Conservation (phyloP, 1,140 invertebrate species). For the Drosophila tsacasi region DNA sequence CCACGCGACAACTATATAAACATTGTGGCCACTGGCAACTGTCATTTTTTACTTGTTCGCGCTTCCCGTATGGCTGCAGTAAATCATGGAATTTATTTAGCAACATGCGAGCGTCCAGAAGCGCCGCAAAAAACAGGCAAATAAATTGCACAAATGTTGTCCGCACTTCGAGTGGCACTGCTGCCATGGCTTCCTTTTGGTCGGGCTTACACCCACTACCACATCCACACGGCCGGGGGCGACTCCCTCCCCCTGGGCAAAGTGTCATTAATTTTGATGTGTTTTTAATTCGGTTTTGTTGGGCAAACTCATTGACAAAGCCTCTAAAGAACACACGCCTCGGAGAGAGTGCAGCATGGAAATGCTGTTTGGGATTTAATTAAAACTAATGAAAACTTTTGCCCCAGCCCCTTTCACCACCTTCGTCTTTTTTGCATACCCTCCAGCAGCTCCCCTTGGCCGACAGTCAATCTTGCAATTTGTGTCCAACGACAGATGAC, state of each 20-base stretch:
- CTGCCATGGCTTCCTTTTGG: constrained; percentile 30
- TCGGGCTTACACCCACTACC: neutral
- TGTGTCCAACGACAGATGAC: constrained; percentile 54
- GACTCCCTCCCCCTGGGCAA: neutral
- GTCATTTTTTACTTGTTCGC: constrained; percentile 32
- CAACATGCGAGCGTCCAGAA: constrained; percentile 46
- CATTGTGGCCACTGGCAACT: constrained; percentile 62
- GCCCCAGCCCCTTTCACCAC: constrained; percentile 5
- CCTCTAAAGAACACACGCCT: constrained; percentile 56
- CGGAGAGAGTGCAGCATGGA: constrained; percentile 30
- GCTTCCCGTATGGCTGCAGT: constrained; percentile 63
- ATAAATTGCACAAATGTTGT: constrained; percentile 69
- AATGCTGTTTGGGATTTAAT: constrained; percentile 77
- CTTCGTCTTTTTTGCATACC: neutral
- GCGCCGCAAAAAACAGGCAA: constrained; percentile 46
- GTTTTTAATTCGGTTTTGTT: constrained; percentile 77
- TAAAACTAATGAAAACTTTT: constrained; percentile 83
- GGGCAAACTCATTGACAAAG: constrained; percentile 71
- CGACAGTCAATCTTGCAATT: constrained; percentile 75
- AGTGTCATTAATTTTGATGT: constrained; percentile 75
- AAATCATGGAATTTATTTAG: constrained; percentile 77
- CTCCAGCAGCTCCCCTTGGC: neutral
- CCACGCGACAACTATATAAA: constrained; percentile 59
- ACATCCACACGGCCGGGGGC: neutral
- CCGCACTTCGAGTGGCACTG: constrained; percentile 56